Percentiles rank a stretch among this genome's conserved stretches.
These are phyloP conservation scores for Dolichoris vasculosae DNA, from an alignment of 1,140 invertebrate species.

Conservation along the genomic window DNA sequence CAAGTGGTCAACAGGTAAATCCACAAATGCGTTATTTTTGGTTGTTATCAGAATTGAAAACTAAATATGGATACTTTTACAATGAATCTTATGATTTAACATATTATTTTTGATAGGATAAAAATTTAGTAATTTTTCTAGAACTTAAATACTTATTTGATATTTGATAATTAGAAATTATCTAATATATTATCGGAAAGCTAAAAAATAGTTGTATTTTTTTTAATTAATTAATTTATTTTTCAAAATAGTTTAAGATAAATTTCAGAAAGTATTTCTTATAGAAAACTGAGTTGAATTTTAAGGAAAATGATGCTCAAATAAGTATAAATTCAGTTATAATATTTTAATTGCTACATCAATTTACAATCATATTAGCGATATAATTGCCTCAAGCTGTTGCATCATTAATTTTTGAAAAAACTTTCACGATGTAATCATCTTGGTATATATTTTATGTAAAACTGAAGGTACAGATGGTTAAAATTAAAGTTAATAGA, in stretches of 20 bases:
- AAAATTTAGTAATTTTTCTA: too few relatives aligned
- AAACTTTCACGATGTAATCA: neutral
- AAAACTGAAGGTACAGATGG: neutral
- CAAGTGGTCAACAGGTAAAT: neutral
- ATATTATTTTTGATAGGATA: too few relatives aligned
- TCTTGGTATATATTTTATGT: neutral
- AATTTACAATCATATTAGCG: neutral
- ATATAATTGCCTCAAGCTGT: neutral
- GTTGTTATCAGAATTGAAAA: too few relatives aligned
- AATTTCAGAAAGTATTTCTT: neutral
- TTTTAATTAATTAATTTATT: too few relatives aligned
- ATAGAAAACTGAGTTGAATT: neutral
- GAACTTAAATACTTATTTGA: too few relatives aligned
- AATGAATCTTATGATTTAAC: too few relatives aligned
- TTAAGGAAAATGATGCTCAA: neutral
- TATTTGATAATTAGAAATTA: too few relatives aligned
- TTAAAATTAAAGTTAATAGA: constrained; percentile 2
- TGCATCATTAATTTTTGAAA: neutral
- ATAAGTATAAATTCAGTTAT: neutral
- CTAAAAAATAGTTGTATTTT: too few relatives aligned
- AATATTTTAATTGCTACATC: neutral
- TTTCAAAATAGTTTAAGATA: neutral
- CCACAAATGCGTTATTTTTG: neutral
- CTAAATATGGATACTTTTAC: too few relatives aligned
- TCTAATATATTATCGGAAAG: neutral